A percentile compares a stretch with the other conserved stretches of the same genome.
phyloP scores from a whole-genome alignment of 2,113 vertebrate genomes.

The Nettapus auritus region DNA sequence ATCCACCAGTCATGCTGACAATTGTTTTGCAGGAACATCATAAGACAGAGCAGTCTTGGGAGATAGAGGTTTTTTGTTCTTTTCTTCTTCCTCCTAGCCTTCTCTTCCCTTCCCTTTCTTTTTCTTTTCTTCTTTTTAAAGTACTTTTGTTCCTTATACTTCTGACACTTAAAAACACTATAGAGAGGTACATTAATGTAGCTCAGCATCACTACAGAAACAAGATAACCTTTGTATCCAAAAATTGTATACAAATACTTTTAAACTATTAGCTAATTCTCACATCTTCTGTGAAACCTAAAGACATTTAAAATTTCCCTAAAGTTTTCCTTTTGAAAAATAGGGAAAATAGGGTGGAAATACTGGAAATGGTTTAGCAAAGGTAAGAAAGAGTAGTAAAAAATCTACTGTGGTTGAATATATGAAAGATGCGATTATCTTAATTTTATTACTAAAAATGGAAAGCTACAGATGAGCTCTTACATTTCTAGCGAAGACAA shows the following conservation, averaged over 20 bases:
- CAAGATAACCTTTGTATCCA: not conserved
- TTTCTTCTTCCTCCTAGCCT: too few relatives aligned
- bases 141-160: not conserved
- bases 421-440: not conserved
- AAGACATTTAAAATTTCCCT: not conserved
- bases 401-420: not conserved
- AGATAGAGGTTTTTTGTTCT: accelerated
- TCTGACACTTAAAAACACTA: not conserved
- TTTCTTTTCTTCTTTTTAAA: not conserved
- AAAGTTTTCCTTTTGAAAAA: not conserved
- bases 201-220: not conserved
- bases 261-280: not conserved
- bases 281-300: not conserved
- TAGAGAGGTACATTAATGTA: not conserved
- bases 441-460: not conserved
- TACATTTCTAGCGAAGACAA: not conserved
- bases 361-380: not conserved
- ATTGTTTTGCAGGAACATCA: not conserved
- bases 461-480: not conserved
- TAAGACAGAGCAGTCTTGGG: not conserved
- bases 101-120: not conserved
- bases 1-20: not conserved
- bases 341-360: not conserved
- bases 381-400: not conserved
- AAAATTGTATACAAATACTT: not conserved